These are phyloP conservation scores for Leptopilina boulardi DNA, from an alignment of 1,140 invertebrate genomes.

Conservation along the genomic window DNA sequence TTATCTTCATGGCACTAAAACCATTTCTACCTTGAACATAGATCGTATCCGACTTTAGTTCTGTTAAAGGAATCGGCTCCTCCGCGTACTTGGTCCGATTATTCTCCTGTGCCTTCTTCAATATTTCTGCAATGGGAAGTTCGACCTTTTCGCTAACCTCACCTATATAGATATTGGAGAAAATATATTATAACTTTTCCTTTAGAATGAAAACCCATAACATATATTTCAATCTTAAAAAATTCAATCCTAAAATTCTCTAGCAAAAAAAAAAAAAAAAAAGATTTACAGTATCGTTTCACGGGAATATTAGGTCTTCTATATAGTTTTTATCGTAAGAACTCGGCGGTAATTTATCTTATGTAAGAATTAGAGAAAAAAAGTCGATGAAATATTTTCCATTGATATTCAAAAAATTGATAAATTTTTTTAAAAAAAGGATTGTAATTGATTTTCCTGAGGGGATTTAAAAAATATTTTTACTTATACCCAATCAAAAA, in stretches of 20 bases:
- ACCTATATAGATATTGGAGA: slow-evolving; percentile 39
- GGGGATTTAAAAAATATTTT: too few relatives aligned
- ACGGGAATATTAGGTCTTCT: not conserved
- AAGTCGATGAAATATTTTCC: too few relatives aligned
- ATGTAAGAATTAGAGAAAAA: not conserved
- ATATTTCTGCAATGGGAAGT: slow-evolving; percentile 70
- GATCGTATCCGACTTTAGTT: slow-evolving; percentile 70
- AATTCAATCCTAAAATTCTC: slow-evolving; percentile 6
- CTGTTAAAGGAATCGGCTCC: slow-evolving; percentile 62
- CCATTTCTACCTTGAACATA: slow-evolving; percentile 71
- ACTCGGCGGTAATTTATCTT: not conserved
- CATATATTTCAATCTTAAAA: slow-evolving; percentile 25
- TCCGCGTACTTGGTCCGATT: slow-evolving; percentile 63
- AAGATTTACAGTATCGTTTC: not conserved
- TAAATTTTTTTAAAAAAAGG: too few relatives aligned
- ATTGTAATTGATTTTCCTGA: too few relatives aligned
- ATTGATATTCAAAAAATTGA: too few relatives aligned
- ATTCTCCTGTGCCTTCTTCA: slow-evolving; percentile 66
- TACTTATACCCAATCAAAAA: too few relatives aligned
- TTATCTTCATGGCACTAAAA: slow-evolving; percentile 70
- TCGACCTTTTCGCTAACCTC: slow-evolving; percentile 54
- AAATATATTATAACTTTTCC: slow-evolving; percentile 31
- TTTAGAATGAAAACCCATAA: slow-evolving; percentile 6
- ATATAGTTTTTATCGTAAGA: too few relatives aligned
- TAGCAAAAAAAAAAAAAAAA: too few relatives aligned